These are phyloP conservation scores for Zosterops lateralis DNA, from an alignment of 2,113 vertebrate genomes.

Conservation along the genomic window DNA sequence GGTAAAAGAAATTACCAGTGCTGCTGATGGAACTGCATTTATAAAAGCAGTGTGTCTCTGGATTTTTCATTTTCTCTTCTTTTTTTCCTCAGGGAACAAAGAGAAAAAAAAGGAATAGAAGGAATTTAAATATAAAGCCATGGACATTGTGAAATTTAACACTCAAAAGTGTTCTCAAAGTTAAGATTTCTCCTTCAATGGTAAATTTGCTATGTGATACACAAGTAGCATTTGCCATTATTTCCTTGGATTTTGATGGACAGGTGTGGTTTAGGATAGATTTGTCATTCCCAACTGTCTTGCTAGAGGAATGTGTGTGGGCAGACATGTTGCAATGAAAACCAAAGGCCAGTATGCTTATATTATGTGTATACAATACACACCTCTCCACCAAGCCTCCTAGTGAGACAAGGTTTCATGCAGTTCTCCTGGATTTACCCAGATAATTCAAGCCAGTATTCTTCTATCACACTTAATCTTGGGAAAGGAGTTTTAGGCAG, in stretches of 20 bases:
- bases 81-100: neutral
- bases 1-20: conserved; percentile 35
- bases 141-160: neutral
- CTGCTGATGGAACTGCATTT: neutral
- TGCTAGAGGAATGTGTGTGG: neutral
- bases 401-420: neutral
- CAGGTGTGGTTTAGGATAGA: neutral
- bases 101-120: neutral
- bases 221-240: neutral
- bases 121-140: neutral
- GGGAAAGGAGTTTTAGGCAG: neutral
- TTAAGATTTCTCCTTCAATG: neutral
- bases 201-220: neutral
- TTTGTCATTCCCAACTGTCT: neutral
- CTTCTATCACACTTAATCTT: neutral
- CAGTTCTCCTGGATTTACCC: neutral
- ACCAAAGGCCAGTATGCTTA: neutral
- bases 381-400: neutral
- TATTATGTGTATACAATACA: neutral
- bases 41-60: neutral
- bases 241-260: neutral
- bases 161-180: neutral
- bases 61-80: conserved; percentile 36
- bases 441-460: conserved; percentile 21
- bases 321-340: neutral